A percentile compares a stretch with the other conserved stretches of the same genome.
These are phyloP conservation scores for Andricus grossulariae DNA, from an alignment of 1,140 invertebrate species.

Conservation along the genomic window DNA sequence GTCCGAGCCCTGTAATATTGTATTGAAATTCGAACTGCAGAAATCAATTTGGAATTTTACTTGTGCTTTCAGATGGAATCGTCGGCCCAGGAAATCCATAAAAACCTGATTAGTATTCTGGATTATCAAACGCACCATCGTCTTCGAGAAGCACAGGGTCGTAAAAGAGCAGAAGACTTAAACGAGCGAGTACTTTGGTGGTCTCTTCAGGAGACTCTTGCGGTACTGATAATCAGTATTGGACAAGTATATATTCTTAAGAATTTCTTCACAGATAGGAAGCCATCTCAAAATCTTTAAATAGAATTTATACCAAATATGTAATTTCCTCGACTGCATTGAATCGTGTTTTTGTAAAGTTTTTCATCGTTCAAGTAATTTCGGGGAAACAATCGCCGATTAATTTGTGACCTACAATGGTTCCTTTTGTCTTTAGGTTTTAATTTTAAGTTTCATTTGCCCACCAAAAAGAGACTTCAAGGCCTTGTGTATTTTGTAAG, in stretches of 20 bases:
- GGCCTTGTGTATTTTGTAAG: not conserved
- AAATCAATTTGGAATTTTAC: constrained; percentile 41
- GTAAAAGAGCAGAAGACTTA: constrained; percentile 96
- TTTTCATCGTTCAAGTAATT: not conserved
- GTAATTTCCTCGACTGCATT: too few species aligned
- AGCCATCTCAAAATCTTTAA: constrained; percentile 73
- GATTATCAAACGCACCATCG: constrained; percentile 98
- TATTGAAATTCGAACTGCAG: constrained; percentile 14
- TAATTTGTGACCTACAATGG: not conserved
- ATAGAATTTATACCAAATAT: constrained; percentile 19
- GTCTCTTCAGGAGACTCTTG: constrained; percentile 92
- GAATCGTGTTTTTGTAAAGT: too few species aligned
- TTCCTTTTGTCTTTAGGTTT: not conserved
- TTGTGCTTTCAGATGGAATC: constrained; percentile 88
- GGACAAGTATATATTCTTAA: constrained; percentile 94
- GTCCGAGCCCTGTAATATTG: too few species aligned
- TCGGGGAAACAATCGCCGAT: not conserved
- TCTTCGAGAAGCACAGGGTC: constrained; percentile 93
- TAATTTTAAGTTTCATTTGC: not conserved
- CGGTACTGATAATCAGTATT: constrained; percentile 89
- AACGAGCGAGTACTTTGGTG: constrained; percentile 95
- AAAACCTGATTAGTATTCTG: constrained; percentile 88
- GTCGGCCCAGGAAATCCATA: constrained; percentile 91
- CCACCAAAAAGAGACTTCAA: not conserved
- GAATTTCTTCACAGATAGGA: constrained; percentile 96